A percentile compares a stretch with the other conserved stretches of the same genome.
Evolutionary conservation across 2,797 vertebrate species (phyloP).

Genomic region (Enteromius fasciolatus): DNA sequence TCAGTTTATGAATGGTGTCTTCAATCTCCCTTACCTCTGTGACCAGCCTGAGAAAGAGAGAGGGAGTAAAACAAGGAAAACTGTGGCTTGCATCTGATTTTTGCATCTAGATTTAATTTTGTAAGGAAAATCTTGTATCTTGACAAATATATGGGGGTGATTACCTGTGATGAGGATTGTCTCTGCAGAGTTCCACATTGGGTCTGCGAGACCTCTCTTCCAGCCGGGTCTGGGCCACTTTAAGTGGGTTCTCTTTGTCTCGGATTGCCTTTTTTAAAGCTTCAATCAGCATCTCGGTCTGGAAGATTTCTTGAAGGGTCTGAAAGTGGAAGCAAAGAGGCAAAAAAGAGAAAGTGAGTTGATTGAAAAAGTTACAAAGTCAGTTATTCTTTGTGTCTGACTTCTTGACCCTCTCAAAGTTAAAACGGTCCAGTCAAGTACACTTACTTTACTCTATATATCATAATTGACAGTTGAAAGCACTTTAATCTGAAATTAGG

Average conservation of each 20-base stretch:
- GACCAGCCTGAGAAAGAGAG: conserved; percentile 80
- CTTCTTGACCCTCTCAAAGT: neutral
- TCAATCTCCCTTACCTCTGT: conserved; percentile 88
- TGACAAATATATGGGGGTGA: no score
- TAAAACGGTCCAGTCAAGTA: neutral
- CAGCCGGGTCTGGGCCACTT: conserved; percentile 91
- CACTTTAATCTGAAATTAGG: conserved; percentile 3
- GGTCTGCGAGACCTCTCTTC: conserved; percentile 88
- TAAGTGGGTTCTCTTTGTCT: conserved; percentile 86
- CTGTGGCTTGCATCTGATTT: neutral
- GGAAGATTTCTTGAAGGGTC: conserved; percentile 93
- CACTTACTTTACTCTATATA: neutral
- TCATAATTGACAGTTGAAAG: conserved; percentile 11
- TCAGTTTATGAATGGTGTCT: conserved; percentile 84
- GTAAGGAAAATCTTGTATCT: neutral
- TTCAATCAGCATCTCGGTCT: conserved; percentile 87
- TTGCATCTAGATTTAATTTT: neutral
- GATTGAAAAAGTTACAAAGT: neutral
- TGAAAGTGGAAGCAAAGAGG: conserved; percentile 58
- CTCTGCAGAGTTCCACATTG: conserved; percentile 89
- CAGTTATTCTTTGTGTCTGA: neutral
- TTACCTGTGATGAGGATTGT: conserved; percentile 86
- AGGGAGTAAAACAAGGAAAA: conserved; percentile 8
- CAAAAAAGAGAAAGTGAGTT: neutral
- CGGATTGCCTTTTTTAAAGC: conserved; percentile 85